Evolutionary conservation across 1,140 invertebrate species (phyloP).

Genomic region (Elysia chlorotica): DNA sequence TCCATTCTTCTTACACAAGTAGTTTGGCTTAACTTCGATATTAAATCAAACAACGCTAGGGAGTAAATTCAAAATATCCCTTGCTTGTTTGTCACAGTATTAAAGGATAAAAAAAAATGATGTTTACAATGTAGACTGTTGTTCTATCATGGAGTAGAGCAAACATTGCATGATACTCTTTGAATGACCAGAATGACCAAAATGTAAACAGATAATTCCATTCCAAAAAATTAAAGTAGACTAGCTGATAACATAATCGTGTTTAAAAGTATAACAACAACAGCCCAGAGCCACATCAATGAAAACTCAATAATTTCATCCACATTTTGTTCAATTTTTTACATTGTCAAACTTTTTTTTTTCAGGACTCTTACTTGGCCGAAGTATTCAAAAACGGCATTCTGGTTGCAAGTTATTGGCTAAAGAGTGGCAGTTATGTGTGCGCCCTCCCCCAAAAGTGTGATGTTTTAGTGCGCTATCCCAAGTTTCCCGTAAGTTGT

Average conservation of each 20-base stretch:
- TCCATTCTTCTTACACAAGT: too few relatives aligned
- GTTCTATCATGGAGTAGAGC: neutral
- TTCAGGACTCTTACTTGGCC: conserved; percentile 30
- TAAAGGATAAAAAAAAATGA: neutral
- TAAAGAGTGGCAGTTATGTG: conserved; percentile 37
- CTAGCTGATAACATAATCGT: neutral
- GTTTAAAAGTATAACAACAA: neutral
- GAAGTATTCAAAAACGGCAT: conserved; percentile 40
- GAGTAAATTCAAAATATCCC: neutral
- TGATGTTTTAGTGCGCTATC: conserved; percentile 36
- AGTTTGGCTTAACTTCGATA: too few relatives aligned
- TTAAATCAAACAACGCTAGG: too few relatives aligned
- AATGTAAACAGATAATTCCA: too few relatives aligned
- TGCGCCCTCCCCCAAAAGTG: conserved; percentile 25
- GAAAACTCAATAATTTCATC: too few relatives aligned
- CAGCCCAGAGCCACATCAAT: too few relatives aligned
- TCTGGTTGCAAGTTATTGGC: conserved; percentile 39
- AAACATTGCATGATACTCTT: too few relatives aligned
- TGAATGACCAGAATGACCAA: too few relatives aligned
- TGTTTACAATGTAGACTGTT: neutral
- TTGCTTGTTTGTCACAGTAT: neutral
- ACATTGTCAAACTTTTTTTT: too few relatives aligned
- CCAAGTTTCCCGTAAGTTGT: conserved; percentile 47
- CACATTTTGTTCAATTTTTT: too few relatives aligned
- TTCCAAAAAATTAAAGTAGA: too few relatives aligned